Evolutionary conservation across 2,888 invertebrate species (phyloP).

Genomic region (Lasioglossum calceatum): DNA sequence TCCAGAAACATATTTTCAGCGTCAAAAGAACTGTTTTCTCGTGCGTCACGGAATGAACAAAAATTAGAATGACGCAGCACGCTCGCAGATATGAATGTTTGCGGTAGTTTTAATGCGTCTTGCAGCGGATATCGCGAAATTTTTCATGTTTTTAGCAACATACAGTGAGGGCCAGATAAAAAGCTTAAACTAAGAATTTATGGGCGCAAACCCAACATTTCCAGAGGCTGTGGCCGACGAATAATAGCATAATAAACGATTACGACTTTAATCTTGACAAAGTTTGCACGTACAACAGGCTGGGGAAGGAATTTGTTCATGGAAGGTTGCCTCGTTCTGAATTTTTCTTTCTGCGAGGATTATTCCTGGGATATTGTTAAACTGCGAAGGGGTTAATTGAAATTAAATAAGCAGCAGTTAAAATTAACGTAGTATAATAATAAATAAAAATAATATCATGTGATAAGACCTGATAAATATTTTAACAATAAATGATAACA

Average conservation of each 20-base stretch:
- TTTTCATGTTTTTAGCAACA: constrained; percentile 9
- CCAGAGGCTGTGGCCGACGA: neutral
- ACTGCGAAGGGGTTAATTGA: neutral
- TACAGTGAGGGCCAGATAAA: neutral
- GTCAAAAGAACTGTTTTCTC: neutral
- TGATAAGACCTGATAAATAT: neutral
- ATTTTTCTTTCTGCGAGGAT: neutral
- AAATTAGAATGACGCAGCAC: neutral
- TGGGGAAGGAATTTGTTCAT: neutral
- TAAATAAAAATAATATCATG: no score
- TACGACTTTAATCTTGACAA: constrained; percentile 13
- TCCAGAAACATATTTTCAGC: neutral
- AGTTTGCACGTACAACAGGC: neutral
- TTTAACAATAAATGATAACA: neutral
- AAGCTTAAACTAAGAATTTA: constrained; percentile 12
- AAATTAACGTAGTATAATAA: no score
- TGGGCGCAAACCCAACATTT: neutral
- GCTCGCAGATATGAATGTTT: neutral
- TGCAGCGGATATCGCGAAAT: neutral
- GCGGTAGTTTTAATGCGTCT: neutral
- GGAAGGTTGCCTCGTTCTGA: neutral
- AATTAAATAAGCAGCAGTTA: no score
- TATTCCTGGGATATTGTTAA: neutral
- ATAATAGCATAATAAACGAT: constrained; percentile 18
- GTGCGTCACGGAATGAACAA: neutral